Percentiles rank a stretch among this genome's conserved stretches.
phyloP scores from a whole-genome alignment of 2,888 invertebrate genomes.

The Aphrophora alni region DNA sequence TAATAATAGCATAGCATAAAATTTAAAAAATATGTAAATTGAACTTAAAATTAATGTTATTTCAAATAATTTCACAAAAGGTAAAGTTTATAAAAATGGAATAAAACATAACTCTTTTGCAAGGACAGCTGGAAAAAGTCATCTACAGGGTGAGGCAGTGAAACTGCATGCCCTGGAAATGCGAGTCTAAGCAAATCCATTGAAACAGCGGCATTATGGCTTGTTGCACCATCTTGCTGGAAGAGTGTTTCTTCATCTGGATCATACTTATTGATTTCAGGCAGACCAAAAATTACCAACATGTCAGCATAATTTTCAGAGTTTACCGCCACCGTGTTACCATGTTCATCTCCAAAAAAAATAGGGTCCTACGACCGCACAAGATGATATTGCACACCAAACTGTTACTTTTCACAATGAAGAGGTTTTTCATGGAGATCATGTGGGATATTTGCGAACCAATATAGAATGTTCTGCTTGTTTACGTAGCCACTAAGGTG shows the following conservation, averaged over 20 bases:
- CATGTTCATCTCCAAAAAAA: constrained; percentile 10
- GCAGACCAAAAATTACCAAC: constrained; percentile 18
- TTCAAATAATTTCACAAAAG: too few relatives aligned
- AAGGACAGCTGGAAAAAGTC: too few relatives aligned
- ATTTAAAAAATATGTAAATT: too few relatives aligned
- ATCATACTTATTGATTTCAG: background rate
- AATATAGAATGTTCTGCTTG: constrained; percentile 14
- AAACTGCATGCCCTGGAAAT: constrained; percentile 34
- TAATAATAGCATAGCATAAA: too few relatives aligned
- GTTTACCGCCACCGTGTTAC: constrained; percentile 1
- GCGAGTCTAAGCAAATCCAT: constrained; percentile 38
- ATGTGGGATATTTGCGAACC: background rate
- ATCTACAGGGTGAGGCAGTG: background rate
- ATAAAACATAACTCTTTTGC: too few relatives aligned
- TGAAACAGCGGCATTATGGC: constrained; percentile 39
- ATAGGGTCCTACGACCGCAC: background rate
- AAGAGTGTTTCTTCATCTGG: constrained; percentile 19
- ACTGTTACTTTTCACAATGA: constrained; percentile 15
- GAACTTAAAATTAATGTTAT: too few relatives aligned
- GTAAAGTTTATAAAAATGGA: too few relatives aligned
- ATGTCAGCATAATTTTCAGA: constrained; percentile 25
- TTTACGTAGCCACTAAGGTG: constrained; percentile 24
- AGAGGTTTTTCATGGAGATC: constrained; percentile 25
- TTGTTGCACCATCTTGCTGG: constrained; percentile 39
- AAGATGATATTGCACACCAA: constrained; percentile 15